A percentile compares a stretch with the other conserved stretches of the same genome.
Evolutionary conservation across 2,888 invertebrate genomes (phyloP).

Genomic region (Hyposoter dolosus): DNA sequence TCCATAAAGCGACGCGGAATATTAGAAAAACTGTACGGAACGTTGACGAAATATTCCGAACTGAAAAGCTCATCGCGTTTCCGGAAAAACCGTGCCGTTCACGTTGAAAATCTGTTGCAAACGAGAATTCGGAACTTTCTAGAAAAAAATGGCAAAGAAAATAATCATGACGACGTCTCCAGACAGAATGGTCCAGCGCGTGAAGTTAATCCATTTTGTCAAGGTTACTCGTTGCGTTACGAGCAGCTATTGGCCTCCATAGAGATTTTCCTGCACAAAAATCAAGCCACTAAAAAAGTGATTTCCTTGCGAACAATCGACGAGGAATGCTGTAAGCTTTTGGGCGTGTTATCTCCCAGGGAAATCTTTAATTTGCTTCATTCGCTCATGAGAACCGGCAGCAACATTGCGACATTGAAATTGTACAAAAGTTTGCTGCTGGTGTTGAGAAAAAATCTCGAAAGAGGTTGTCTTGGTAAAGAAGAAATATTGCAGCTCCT

Average conservation of each 20-base stretch:
- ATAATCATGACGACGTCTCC: background rate
- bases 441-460: slow-evolving; percentile 45
- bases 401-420: slow-evolving; percentile 1
- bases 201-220: background rate
- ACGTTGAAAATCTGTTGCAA: background rate
- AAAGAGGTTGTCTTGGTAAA: slow-evolving; percentile 25
- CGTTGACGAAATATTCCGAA: slow-evolving; percentile 3
- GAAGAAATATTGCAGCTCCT: slow-evolving; percentile 67
- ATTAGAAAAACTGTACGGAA: slow-evolving; percentile 12
- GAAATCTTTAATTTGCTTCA: slow-evolving; percentile 66
- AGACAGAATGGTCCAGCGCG: background rate
- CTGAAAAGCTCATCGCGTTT: background rate
- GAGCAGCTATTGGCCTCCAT: background rate
- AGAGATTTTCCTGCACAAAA: background rate
- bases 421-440: slow-evolving; percentile 64
- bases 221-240: background rate
- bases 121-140: slow-evolving; percentile 46
- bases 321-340: slow-evolving; percentile 45
- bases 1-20: background rate
- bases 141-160: background rate
- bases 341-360: slow-evolving; percentile 47
- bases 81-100: background rate
- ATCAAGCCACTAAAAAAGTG: background rate
- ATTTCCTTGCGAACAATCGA: slow-evolving; percentile 32
- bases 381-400: slow-evolving; percentile 45